Evolutionary conservation across 2,888 invertebrate genomes (phyloP).

Genomic region (Dioctria linearis): DNA sequence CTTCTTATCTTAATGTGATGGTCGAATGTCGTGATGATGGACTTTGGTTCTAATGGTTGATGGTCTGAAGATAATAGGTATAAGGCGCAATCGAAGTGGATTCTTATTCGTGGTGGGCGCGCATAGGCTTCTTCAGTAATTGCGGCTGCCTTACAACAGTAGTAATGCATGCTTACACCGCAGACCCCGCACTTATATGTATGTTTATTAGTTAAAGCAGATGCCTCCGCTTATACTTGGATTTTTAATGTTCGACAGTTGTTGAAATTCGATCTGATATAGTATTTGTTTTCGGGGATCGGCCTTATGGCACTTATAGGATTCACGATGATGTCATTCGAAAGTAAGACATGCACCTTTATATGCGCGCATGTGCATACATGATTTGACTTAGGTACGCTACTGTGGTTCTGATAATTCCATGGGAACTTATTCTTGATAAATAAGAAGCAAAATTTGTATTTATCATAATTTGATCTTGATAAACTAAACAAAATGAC

Average conservation of each 20-base stretch:
- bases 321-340: not conserved
- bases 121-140: not conserved
- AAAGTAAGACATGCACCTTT: not conserved
- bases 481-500: not conserved
- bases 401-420: not conserved
- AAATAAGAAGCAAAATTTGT: too few relatives aligned
- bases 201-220: slow-evolving; percentile 1
- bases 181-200: not conserved
- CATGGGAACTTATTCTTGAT: not conserved
- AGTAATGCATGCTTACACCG: slow-evolving; percentile 11
- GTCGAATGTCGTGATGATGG: slow-evolving; percentile 58
- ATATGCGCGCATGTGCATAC: not conserved
- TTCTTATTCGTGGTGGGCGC: slow-evolving; percentile 22
- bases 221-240: slow-evolving; percentile 16
- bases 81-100: slow-evolving; percentile 29
- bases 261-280: slow-evolving; percentile 50
- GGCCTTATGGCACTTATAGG: slow-evolving; percentile 21
- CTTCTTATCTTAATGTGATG: slow-evolving; percentile 57
- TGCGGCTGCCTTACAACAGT: slow-evolving; percentile 38
- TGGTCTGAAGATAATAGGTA: slow-evolving; percentile 46
- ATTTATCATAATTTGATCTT: not conserved
- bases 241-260: slow-evolving; percentile 45
- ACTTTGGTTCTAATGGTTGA: slow-evolving; percentile 56
- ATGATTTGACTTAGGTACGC: not conserved
- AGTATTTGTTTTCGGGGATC: slow-evolving; percentile 11